Evolutionary conservation across 2,888 invertebrate species (phyloP), one percentile per base, ranked within the genome.

Genomic region (Acholoe squamosa): DNA sequence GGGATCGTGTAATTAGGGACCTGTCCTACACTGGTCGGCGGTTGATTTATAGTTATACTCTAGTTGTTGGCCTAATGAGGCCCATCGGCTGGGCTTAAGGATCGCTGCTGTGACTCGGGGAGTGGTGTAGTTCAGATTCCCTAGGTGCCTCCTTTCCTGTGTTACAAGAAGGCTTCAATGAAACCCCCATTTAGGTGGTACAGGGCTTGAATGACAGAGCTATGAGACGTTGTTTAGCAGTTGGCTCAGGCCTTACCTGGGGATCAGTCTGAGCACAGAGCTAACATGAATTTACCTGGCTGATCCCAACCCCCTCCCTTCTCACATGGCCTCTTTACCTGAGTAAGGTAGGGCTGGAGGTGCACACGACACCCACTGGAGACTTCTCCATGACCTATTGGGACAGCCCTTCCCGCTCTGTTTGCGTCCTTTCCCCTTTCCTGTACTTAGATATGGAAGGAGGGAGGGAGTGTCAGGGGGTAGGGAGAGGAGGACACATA

Each of bases 211-310:
- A 61, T 43, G 61, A 19, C 61, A n/a, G 22, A n/a, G 61, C 61
- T n/a, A 61, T 61, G 61, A 61, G 61, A 43, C 43, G 61, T n/a
- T 61, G 61, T 61, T 61, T 61, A 61, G 61, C n/a, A 61, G 19
- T 19, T 19, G 61, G 61, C 61, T 61, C 61, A 61, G 61, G n/a
- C n/a, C 22, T 61, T 19, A n/a, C 61, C 14, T n/a, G 10, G 61
- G 19, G 19, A 7, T 61, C 61, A 61, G 61, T 43, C 43, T 61
- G 61, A 61, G n/a, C 61, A n/a, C 61, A 19, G n/a, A n/a, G n/a
- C 61, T 61, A 61, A 61, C 61, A 7, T 61, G 61, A 61, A 19
- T 61, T 61, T 61, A 61, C 61, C 61, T 61, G 61, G 61, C 61
- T 61, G 61, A 61, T 61, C 61, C 61, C 14, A 7, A 19, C 61